Conservation (phyloP, 2,888 invertebrate genomes). For the Hydrotaea cyrtoneurina region DNA sequence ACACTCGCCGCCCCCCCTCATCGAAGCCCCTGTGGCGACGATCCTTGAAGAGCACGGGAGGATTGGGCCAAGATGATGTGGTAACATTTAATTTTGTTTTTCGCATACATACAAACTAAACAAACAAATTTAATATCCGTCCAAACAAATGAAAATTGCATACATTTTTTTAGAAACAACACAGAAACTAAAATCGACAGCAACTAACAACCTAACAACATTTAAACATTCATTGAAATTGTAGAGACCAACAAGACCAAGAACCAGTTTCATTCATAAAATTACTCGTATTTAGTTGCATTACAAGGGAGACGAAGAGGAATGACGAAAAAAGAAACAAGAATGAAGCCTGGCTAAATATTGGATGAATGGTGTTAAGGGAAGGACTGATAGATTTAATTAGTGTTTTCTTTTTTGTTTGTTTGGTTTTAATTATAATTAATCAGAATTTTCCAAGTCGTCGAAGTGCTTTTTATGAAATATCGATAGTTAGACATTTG, state of each 20-base stretch:
- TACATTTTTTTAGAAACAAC: slow-evolving; percentile 61
- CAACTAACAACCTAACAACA: slow-evolving; percentile 25
- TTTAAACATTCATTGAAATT: slow-evolving; percentile 4
- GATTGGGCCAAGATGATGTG: not conserved
- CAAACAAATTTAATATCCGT: slow-evolving; percentile 68
- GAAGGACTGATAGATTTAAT: not conserved
- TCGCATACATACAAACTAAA: slow-evolving; percentile 13
- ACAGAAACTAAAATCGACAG: slow-evolving; percentile 28
- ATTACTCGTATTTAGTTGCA: not conserved
- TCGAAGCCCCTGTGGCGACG: no score
- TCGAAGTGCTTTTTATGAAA: no score
- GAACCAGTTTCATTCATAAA: not conserved
- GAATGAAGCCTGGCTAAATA: not conserved
- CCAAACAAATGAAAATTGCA: slow-evolving; percentile 63
- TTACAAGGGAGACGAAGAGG: not conserved
- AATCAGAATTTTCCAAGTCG: no score
- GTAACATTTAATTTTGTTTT: slow-evolving; percentile 1
- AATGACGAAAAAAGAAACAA: not conserved
- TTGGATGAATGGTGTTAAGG: not conserved
- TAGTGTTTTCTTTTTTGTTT: not conserved
- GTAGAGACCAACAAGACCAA: slow-evolving; percentile 3
- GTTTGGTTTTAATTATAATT: not conserved
- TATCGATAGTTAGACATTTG: no score
- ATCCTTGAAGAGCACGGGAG: no score
- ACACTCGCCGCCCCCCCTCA: no score